Base-by-base conservation (phyloP, 2,113 vertebrate genomes). In the Leucoraja erinaceus region DNA sequence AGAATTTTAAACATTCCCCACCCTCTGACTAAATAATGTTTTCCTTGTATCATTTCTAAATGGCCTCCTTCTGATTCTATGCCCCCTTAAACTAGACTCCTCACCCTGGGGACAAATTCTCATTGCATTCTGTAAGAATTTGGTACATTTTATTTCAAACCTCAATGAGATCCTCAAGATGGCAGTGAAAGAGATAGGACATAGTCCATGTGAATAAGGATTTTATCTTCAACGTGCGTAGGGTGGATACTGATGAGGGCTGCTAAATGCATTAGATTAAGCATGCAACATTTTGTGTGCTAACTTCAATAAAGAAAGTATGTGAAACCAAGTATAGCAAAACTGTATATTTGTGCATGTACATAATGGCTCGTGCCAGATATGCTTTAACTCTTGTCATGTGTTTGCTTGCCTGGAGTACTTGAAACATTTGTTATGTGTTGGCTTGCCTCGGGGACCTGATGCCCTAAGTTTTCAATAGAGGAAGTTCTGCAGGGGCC, bases 401-500 rank as follows among this genome's bases (percentile, higher is more conserved):
- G 4, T 63, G 25, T 63, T 10, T 61, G 79, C 10, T 25, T 54
- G 20, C 8, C 18, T 83, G 47, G 28, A 54, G 10, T 56, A 16
- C 22, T 83, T 9, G 14, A 47, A 20, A 56, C 78, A 1, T 47
- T 47, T 47, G 38, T 47, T 47, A 47, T 47, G 38, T 47, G 38
- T 47, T 47, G 38, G 1, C 38, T 47, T 20, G 20, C 25, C 9
- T 25, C 7, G 47, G 22, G 20, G 54, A 9, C 47, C 7, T 56
- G 38, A 22, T 56, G 47, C 18, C 79, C 38, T 83, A 59, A 83
- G 79, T 59, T 81, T 47, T 38, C 38, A 54, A 81, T 18, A 47
- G 83, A 88, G 83, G 83, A 88, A 88, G 83, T 88, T 88, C 59
- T 33, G n/a, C 59, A 66, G 59, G 56, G 83, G 16, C 28, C n/a